Base-by-base conservation (phyloP, 2,797 vertebrate genomes). In the Fistularia tabacaria region DNA sequence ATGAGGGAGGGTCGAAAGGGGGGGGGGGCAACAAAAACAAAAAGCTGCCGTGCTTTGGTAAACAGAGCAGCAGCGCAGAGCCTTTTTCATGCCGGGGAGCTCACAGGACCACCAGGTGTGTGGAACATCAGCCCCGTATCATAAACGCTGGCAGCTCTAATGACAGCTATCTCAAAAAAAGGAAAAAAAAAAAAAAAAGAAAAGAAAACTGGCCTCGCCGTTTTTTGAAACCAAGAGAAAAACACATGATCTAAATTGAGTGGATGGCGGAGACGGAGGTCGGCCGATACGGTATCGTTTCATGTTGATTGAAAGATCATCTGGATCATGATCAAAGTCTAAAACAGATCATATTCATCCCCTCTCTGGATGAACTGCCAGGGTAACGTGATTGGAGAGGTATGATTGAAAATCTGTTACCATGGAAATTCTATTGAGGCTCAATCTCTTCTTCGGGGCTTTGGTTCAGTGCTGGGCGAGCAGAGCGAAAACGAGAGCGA, bases 401-500 rank as follows among this genome's bases (percentile, higher is more conserved):
- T 52, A 69, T 77, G 76, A 80, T 73, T 76, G 80, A 80, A 82
- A 87, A 85, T 70, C 69, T 65, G 81, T 83, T 85, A 78, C 85
- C 82, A 86, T 85, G 82, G 82, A 83, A 82, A 88, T 87, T 74
- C 62, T 46, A 73, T 74, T 83, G 71, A 83, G 73, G 64, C 70
- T 54, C 66, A 62, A 57, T 77, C 69, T 80, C 63, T 66, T 71
- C 74, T 66, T 69, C 55, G 15, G 59, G 7, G 57, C 77, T 67
- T 70, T 51, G 62, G 62, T 61, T 70, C 50, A 62, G 57, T 43
- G 44, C 54, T 52, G 57, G 62, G 69, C 64, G 43, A 38, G 55
- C 43, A 74, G 8, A 48, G 15, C 11, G 46, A 48, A 15, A 48
- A 10, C 11, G 46, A 48, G 15, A 48, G n/a, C n/a, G 47, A 74